Conservation (phyloP, 2,797 vertebrate genomes). For the Gymnoscopelus braueri region DNA sequence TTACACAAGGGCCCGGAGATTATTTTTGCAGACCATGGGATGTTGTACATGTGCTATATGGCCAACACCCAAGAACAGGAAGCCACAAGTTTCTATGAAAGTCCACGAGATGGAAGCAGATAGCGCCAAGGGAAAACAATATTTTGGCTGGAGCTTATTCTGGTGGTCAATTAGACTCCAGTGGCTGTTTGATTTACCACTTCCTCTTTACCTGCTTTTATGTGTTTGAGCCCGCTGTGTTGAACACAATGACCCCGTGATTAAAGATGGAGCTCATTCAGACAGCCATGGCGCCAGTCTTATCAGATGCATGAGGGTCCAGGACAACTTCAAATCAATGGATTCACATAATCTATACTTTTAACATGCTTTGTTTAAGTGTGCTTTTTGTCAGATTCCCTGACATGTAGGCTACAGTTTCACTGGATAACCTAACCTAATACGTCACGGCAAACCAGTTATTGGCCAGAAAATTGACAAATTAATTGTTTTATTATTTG, state of each 20-base stretch:
- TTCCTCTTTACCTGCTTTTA: slow-evolving; percentile 82
- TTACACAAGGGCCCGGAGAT: slow-evolving; percentile 84
- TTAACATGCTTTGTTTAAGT: slow-evolving; percentile 30
- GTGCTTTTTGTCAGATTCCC: not conserved
- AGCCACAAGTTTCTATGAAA: slow-evolving; percentile 88
- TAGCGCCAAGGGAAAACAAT: slow-evolving; percentile 83
- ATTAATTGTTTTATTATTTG: too few relatives aligned
- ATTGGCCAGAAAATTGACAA: too few relatives aligned
- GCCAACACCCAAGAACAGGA: slow-evolving; percentile 92
- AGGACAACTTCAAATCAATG: slow-evolving; percentile 66
- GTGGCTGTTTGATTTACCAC: slow-evolving; percentile 81
- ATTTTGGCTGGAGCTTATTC: slow-evolving; percentile 79
- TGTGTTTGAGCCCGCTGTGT: slow-evolving; percentile 70
- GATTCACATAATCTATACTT: slow-evolving; percentile 16
- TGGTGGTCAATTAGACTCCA: slow-evolving; percentile 77
- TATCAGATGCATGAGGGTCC: slow-evolving; percentile 74
- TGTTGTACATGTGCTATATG: slow-evolving; percentile 74
- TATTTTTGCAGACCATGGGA: slow-evolving; percentile 90
- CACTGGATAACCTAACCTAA: not conserved
- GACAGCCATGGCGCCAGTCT: slow-evolving; percentile 76
- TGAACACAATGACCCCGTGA: slow-evolving; percentile 79
- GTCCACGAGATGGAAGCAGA: slow-evolving; percentile 89
- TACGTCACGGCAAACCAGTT: too few relatives aligned
- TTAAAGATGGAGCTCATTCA: slow-evolving; percentile 76
- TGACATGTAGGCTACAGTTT: not conserved